Percentiles rank a stretch among this genome's conserved stretches.
phyloP scores from a whole-genome alignment of 2,888 invertebrate species.

The Parelbella ahira region DNA sequence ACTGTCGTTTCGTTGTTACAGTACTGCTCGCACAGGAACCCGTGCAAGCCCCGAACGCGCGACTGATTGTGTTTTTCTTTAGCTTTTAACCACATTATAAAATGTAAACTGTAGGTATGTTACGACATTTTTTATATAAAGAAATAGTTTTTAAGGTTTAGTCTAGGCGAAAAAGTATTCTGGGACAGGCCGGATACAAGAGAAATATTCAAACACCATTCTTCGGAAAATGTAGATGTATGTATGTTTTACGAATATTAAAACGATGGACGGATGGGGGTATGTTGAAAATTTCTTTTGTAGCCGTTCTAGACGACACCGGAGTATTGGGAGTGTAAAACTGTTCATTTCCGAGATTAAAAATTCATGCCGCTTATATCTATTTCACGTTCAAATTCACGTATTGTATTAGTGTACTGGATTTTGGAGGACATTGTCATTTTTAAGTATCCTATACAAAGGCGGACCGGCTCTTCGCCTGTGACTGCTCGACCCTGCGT shows the following conservation, averaged over 20 bases:
- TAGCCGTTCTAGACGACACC: conserved; percentile 19
- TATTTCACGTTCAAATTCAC: conserved; percentile 2
- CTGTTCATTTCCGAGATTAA: conserved; percentile 4
- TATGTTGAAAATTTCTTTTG: conserved; percentile 14
- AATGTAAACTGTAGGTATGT: conserved; percentile 48
- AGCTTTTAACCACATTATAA: conserved; percentile 58
- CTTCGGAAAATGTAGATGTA: too few relatives aligned
- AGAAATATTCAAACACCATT: too few relatives aligned
- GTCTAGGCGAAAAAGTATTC: not conserved
- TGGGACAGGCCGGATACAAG: conserved; percentile 4
- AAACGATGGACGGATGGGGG: too few relatives aligned
- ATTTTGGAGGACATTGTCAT: too few relatives aligned
- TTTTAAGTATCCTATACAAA: too few relatives aligned
- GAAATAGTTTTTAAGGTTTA: conserved; percentile 43
- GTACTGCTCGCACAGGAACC: conserved; percentile 25
- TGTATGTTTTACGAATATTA: too few relatives aligned
- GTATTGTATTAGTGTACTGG: not conserved
- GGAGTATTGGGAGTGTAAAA: conserved; percentile 17
- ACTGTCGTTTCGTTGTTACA: too few relatives aligned
- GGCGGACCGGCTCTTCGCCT: too few relatives aligned
- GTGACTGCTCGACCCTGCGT: too few relatives aligned
- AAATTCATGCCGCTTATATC: conserved; percentile 1
- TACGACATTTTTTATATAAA: conserved; percentile 52
- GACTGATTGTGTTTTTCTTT: conserved; percentile 61
- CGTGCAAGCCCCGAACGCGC: conserved; percentile 49